phyloP scores from a whole-genome alignment of 2,113 vertebrate genomes.

The Lanius collurio region DNA sequence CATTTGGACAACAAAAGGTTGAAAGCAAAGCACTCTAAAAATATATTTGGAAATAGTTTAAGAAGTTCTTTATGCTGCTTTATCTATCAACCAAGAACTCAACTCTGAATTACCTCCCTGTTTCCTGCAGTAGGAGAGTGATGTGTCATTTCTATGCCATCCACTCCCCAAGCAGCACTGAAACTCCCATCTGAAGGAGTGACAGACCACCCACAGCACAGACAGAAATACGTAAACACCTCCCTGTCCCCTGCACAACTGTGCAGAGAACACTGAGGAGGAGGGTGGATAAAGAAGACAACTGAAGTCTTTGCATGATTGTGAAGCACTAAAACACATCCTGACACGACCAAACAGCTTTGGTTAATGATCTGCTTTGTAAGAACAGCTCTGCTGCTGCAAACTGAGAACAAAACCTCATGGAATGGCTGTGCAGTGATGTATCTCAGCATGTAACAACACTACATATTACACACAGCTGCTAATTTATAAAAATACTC shows the following conservation, averaged over 20 bases:
- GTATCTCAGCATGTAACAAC: not conserved
- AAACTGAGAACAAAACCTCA: not conserved
- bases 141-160: not conserved
- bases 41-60: not conserved
- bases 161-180: not conserved
- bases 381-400: not conserved
- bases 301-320: not conserved
- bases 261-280: not conserved
- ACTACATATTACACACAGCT: not conserved
- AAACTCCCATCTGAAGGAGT: not conserved
- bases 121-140: not conserved
- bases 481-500: not conserved
- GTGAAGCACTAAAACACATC: not conserved
- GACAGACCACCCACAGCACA: not conserved
- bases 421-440: not conserved
- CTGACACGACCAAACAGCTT: accelerated
- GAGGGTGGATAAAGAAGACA: not conserved
- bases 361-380: not conserved
- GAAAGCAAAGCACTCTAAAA: not conserved
- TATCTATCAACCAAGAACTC: not conserved
- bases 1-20: not conserved
- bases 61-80: not conserved
- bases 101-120: not conserved
- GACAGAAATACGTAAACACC: not conserved
- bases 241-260: not conserved